These are phyloP conservation scores for Mya arenaria DNA, from an alignment of 1,140 invertebrate genomes.

Conservation along the genomic window DNA sequence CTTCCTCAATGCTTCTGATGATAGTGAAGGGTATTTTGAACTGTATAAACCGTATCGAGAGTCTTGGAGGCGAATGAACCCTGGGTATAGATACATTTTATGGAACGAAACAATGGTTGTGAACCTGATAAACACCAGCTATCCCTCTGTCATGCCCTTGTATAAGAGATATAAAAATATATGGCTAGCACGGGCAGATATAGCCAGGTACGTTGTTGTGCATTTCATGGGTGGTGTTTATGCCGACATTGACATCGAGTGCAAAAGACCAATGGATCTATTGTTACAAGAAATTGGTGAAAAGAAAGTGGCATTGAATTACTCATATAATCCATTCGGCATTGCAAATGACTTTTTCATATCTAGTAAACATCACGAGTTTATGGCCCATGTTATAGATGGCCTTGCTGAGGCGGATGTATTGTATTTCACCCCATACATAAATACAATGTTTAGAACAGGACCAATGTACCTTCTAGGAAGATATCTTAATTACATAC, in stretches of 20 bases:
- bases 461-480: constrained; percentile 52
- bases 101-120: constrained; percentile 44
- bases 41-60: constrained; percentile 24
- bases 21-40: constrained; percentile 27
- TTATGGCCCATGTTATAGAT: constrained; percentile 46
- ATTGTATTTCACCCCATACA: constrained; percentile 47
- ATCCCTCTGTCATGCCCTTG: constrained; percentile 9
- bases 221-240: constrained; percentile 47
- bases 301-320: constrained; percentile 41
- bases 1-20: constrained; percentile 34
- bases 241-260: constrained; percentile 37
- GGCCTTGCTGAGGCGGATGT: constrained; percentile 38
- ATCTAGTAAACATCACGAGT: constrained; percentile 23
- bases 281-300: constrained; percentile 35
- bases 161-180: constrained; percentile 24
- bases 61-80: constrained; percentile 35
- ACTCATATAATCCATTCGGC: constrained; percentile 39
- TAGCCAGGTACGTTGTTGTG: constrained; percentile 37
- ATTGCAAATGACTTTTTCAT: constrained; percentile 48
- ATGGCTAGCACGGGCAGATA: constrained; percentile 42
- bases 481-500: constrained; percentile 44
- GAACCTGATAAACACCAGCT: constrained; percentile 32
- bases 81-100: constrained; percentile 40
- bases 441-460: constrained; percentile 47
- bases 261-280: constrained; percentile 14